Base-by-base conservation (phyloP, 1,140 invertebrate genomes). In the Harpegnathos saltator region DNA sequence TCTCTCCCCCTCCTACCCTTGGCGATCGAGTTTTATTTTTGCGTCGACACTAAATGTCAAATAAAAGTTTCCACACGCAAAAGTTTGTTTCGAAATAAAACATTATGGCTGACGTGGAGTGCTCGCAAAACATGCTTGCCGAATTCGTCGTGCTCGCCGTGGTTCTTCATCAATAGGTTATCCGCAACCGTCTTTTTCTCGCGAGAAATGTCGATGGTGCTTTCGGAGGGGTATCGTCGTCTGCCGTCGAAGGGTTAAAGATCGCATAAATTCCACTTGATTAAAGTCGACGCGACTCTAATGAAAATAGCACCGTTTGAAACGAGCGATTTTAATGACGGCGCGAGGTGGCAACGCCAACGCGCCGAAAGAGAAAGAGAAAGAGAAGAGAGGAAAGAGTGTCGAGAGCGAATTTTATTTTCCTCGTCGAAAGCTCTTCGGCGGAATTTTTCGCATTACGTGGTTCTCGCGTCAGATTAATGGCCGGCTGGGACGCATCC, bases 11-110 rank as follows among this genome's bases (percentile, higher is more conserved):
- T 44, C 38, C 38, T 9, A 44, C 38, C 38, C 33, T 48, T 69
- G 75, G 65, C 69, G 75, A 80, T 59, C 33, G 75, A 69, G 65
- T 80, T 80, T 80, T 80, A 71, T 80, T 80, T 80, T 80, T 19
- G 71, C 71, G 75, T 26, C 63, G 65, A 80, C 52, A 80, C 75
- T 80, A 80, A 80, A 80, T 80, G 75, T 80, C 75, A 80, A 80
- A 80, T 80, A 65, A 80, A 80, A 80, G 69, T 71, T 69, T 80
- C 75, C 29, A 71, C 29, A 58, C 33, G 75, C 14, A 48, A 69
- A 69, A 80, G 75, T 80, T 80, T 71, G 65, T 80, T 80, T 71
- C 75, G 65, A 80, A 71, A 80, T 80, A 71, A 80, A 80, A 80
- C 75, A 80, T 80, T 78, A 78, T 69, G 29, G 74, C 65, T 80